Evolutionary conservation across 2,888 invertebrate species (phyloP).

Genomic region (Meghimatium bilineatum): DNA sequence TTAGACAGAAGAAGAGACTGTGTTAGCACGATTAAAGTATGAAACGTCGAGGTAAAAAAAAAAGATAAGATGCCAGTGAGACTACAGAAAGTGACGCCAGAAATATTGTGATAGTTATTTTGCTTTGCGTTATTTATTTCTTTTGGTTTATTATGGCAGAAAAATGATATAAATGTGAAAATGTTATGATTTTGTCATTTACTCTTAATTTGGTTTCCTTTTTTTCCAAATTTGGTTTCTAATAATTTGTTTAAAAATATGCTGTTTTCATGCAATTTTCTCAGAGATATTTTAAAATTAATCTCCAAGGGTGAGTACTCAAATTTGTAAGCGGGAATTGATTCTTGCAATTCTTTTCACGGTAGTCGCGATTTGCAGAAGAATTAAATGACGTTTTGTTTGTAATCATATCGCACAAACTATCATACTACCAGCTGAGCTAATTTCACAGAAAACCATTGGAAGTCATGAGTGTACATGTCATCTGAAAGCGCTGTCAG

Average conservation of each 20-base stretch:
- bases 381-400: not conserved
- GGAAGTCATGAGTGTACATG: no score
- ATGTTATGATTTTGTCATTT: not conserved
- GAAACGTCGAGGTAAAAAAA: not conserved
- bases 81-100: not conserved
- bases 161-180: not conserved
- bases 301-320: not conserved
- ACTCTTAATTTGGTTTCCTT: constrained; percentile 8
- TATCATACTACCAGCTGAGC: not conserved
- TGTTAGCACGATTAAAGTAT: not conserved
- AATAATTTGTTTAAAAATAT: constrained; percentile 13
- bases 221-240: not conserved
- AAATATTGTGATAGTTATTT: not conserved
- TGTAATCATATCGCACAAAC: not conserved
- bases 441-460: no score
- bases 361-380: not conserved
- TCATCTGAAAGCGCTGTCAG: no score
- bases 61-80: not conserved
- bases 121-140: not conserved
- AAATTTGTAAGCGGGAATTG: not conserved
- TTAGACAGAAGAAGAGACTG: not conserved
- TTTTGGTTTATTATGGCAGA: constrained; percentile 1
- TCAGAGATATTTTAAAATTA: constrained; percentile 3
- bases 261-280: not conserved
- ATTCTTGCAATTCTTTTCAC: not conserved